Evolutionary conservation across 2,113 vertebrate species (phyloP), one percentile per base, ranked within the genome.

Genomic region (Hepsetus odoe): DNA sequence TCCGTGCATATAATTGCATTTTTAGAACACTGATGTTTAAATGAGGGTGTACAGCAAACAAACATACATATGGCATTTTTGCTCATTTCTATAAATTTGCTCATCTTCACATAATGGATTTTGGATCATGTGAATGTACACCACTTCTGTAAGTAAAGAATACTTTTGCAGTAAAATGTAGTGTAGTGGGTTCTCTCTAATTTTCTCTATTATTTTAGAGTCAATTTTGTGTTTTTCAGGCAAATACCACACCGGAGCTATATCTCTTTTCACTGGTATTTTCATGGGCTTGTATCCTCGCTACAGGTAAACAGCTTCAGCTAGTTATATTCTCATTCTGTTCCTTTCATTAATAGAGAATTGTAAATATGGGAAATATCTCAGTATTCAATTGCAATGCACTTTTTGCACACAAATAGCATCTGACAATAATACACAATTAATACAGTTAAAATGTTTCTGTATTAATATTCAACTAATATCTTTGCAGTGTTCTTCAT

Each of bases 241-340:
- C 80, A 3, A 87, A 85, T 77, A 92, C 90, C 42, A 93, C 90
- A 3, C 87, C 92, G 7, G 92, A 92, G 81, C 86, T 94, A 68
- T 93, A 92, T 82, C 86, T 91, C 80, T 75, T 84, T 76, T 94
- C 92, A 11, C 32, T 91, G 26, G 61, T 84, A 28, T 77, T 91
- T 20, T 88, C 90, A 4, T 87, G 82, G 2, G 83, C 85, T 22
- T 90, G 90, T 42, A 70, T 89, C 56, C 51, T 90, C 61, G 89
- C 90, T 38, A 87, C 91, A 89, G 91, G 93, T 94, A 84, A 87
- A 81, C 14, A 18, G 0, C 24, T 22, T 62, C 51, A 30, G 26
- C 55, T 14, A 22, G 7, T 7, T 13, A 1, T 16, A 5, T 61
- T 69, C 13, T 18, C 16, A 26, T 73, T 66, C 32, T 1, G 22